phyloP scores from a whole-genome alignment of 2,797 vertebrate genomes.

The Trachops cirrhosus region DNA sequence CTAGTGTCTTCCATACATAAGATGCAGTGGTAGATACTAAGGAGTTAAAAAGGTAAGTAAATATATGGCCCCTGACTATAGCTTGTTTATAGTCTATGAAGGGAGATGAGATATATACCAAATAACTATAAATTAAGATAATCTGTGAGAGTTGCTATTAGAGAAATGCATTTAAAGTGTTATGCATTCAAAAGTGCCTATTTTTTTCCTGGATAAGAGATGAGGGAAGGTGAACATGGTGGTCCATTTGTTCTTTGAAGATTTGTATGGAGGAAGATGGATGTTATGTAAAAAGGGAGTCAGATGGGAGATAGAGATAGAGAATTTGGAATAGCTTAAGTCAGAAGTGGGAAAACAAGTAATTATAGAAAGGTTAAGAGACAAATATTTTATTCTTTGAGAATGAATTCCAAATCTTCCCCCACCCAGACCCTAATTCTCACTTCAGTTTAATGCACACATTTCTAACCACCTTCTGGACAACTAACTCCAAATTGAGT shows the following conservation, averaged over 20 bases:
- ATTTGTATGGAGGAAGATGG: neutral
- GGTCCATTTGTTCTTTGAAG: slow-evolving; percentile 13
- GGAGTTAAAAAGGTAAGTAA: slow-evolving; percentile 24
- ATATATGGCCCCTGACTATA: neutral
- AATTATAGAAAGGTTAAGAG: neutral
- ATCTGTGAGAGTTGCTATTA: neutral
- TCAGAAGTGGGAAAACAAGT: neutral
- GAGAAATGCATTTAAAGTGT: neutral
- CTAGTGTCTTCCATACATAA: neutral
- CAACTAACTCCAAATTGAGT: neutral
- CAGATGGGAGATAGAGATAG: neutral
- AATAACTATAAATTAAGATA: neutral
- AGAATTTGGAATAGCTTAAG: neutral
- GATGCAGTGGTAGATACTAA: neutral
- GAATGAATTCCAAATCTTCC: neutral
- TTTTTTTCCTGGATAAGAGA: neutral
- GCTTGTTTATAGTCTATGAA: neutral
- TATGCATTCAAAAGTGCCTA: neutral
- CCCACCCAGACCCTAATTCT: neutral
- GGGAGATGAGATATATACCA: neutral
- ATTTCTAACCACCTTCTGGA: neutral
- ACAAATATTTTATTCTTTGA: neutral
- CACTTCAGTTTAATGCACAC: neutral
- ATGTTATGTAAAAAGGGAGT: neutral
- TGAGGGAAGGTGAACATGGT: neutral